These are phyloP conservation scores for Drosophila nigricruria DNA, from an alignment of 2,888 invertebrate species.

Conservation along the genomic window DNA sequence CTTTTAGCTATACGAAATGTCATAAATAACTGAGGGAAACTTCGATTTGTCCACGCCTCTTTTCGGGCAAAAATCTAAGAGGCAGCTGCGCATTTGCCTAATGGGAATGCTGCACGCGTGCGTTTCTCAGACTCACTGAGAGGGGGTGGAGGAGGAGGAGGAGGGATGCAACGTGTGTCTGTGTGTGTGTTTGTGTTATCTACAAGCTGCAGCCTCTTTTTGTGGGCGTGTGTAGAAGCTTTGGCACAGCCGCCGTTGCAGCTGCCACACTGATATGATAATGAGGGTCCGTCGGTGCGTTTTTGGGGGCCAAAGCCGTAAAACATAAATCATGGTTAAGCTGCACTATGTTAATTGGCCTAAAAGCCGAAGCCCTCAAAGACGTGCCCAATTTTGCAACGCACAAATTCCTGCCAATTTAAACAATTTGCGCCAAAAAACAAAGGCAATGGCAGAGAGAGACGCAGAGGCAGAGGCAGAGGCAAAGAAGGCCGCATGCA, in stretches of 20 bases:
- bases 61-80: conserved; percentile 29
- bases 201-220: conserved; percentile 41
- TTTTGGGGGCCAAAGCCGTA: conserved; percentile 13
- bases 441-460: conserved; percentile 31
- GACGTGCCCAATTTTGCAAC: conserved; percentile 47
- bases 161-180: conserved; percentile 31
- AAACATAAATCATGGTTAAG: conserved; percentile 77
- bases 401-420: conserved; percentile 77
- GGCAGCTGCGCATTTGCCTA: conserved; percentile 62
- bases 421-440: conserved; percentile 70
- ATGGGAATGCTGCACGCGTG: conserved; percentile 64
- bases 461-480: background rate
- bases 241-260: conserved; percentile 45
- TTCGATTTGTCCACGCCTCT: conserved; percentile 69
- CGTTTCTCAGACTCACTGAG: conserved; percentile 19
- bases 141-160: background rate
- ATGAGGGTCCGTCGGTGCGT: conserved; percentile 56
- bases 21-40: conserved; percentile 67
- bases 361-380: conserved; percentile 31
- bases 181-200: conserved; percentile 47
- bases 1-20: conserved; percentile 15
- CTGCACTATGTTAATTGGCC: conserved; percentile 79
- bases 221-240: conserved; percentile 49
- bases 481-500: too few relatives aligned
- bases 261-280: conserved; percentile 75